Evolutionary conservation across 2,888 invertebrate species (phyloP), one percentile per base, ranked within the genome.

Genomic region (Eumacrocentrus americanus): DNA sequence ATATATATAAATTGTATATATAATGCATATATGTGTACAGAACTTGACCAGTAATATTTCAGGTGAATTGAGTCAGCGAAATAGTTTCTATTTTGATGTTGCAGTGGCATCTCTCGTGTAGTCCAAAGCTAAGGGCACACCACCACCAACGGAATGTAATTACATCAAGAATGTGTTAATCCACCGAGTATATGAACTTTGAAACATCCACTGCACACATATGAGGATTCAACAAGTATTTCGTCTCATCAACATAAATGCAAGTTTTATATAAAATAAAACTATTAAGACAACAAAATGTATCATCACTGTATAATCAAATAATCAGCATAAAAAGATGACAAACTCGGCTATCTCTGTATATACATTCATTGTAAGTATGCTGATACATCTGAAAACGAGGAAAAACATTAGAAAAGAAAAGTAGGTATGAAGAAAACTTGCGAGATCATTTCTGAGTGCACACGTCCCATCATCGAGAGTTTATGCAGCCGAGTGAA

Each of bases 161-260:
- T 44, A 44, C 18, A 44, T 22, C 44, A 44, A 44, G 44, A 44
- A 44, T 44, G 44, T 44, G 44, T 44, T 44, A 44, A 44, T 44
- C 44, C 44, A 20, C n/a, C 20, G 42, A 18, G 7, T 20, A 18
- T 42, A 4, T 3, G 6, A 42, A 42, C 42, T 42, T 42, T 42
- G 18, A 16, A 42, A 42, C 14, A 42, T 14, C 22, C 22, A 20
- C n/a, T 29, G 9, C 29, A 29, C 44, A 22, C 20, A 20, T 44
- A n/a, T 20, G n/a, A 44, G n/a, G n/a, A 20, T 20, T 2, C 44
- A 12, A 9, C 11, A 44, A 44, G 20, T 44, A 44, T 44, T 44
- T 22, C 20, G 20, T 20, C 20, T 20, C 11, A 44, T 44, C 22
- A 44, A 20, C 18, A 11, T 9, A 2, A n/a, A 42, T 42, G 20